Evolutionary conservation across 2,888 invertebrate species (phyloP).

Genomic region (Schizotus pectinicornis): DNA sequence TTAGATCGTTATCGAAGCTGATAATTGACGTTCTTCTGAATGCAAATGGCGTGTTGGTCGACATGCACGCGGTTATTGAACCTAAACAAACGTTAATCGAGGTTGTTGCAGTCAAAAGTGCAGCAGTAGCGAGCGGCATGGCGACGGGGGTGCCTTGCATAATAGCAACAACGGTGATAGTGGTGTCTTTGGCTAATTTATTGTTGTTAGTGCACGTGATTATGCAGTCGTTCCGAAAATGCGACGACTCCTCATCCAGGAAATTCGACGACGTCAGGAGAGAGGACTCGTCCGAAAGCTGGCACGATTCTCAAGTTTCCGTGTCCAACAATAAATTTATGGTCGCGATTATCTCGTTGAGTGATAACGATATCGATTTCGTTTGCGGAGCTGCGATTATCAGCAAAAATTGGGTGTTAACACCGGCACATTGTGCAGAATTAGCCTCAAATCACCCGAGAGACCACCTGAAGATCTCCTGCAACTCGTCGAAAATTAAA

Average conservation of each 20-base stretch:
- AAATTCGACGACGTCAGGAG: neutral
- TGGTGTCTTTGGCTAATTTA: slow-evolving; percentile 40
- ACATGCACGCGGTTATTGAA: neutral
- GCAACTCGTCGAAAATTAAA: slow-evolving; percentile 35
- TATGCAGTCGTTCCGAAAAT: slow-evolving; percentile 34
- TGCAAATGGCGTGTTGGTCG: neutral
- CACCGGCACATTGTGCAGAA: slow-evolving; percentile 40
- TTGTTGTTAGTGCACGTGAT: slow-evolving; percentile 37
- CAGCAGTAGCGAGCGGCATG: too few relatives aligned
- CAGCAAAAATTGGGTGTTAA: slow-evolving; percentile 39
- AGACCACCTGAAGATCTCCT: slow-evolving; percentile 35
- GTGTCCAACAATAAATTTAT: slow-evolving; percentile 22
- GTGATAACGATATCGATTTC: slow-evolving; percentile 22
- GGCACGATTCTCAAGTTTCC: neutral
- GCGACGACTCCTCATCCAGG: slow-evolving; percentile 13
- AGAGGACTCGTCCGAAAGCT: neutral
- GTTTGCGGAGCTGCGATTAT: slow-evolving; percentile 38
- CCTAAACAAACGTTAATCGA: too few relatives aligned
- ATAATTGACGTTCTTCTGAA: neutral
- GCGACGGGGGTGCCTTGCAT: slow-evolving; percentile 33
- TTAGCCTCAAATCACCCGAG: slow-evolving; percentile 28
- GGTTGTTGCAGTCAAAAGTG: too few relatives aligned
- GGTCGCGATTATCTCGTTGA: slow-evolving; percentile 29
- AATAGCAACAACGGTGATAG: slow-evolving; percentile 36
- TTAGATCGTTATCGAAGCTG: neutral